Base-by-base conservation (phyloP, 2,113 vertebrate species). In the Abramis brama region DNA sequence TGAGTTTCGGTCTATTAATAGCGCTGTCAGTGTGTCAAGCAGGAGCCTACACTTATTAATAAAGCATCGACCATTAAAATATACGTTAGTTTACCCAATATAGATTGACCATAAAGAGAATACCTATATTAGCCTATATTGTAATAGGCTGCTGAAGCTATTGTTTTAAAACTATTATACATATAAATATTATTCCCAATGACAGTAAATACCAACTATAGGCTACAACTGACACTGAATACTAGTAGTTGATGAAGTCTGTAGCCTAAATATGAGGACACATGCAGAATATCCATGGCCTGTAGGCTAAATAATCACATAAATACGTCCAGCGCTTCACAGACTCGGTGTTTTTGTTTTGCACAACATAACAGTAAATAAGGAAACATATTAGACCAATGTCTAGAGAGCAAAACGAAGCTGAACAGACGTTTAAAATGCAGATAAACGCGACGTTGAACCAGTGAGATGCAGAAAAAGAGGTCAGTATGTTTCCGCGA, bases 401-500 rank as follows among this genome's bases (percentile, higher is more conserved):
- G 82, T 73, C 82, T 30, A 57, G 39, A 59, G 33, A 15, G 45
- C 11, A 27, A 73, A 50, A 25, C 50, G 7, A 57, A 78, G 8
- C 50, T 27, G 21, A 36, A 62, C 2, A 25, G 1, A 7, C 39
- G 23, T 47, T 82, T 68, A 47, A 47, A 30, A 13, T 50, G 59
- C 39, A 9, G 25, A 70, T 60, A 39, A 83, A 73, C 10, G 81
- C 33, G 50, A 55, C 4, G 68, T 5, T 17, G 33, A 73, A 73
- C 47, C 17, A 13, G 15, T 79, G 64, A 19, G 36, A 70, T 59
- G 75, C 71, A 82, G 70, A 91, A 90, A 85, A 89, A 11, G 87
- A 91, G 91, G 89, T 93, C 92, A 89, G 90, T 90, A 88, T 87
- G 88, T 90, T 90, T 91, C 82, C 27, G 50, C 33, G 84, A 71